These are phyloP conservation scores for Illadopsis cleaveri DNA, from an alignment of 2,113 vertebrate species.

Conservation along the genomic window DNA sequence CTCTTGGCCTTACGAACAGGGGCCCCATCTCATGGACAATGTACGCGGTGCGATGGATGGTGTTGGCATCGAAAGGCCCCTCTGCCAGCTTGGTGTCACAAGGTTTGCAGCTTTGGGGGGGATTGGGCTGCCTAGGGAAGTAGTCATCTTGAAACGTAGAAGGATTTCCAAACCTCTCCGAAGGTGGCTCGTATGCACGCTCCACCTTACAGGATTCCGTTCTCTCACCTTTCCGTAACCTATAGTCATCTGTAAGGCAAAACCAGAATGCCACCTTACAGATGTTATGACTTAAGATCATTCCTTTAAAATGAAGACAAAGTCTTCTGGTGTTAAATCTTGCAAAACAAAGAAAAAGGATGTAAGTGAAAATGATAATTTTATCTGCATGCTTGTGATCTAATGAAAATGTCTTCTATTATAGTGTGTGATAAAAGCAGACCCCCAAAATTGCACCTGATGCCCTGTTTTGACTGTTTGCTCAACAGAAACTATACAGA, in stretches of 20 bases:
- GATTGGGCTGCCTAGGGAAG: slow-evolving; percentile 55
- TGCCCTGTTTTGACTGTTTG: neutral
- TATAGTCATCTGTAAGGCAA: slow-evolving; percentile 80
- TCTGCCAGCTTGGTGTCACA: slow-evolving; percentile 5
- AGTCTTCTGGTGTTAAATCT: neutral
- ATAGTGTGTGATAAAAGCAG: neutral
- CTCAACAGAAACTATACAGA: neutral
- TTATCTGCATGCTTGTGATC: neutral
- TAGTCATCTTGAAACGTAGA: slow-evolving; percentile 85
- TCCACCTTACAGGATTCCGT: slow-evolving; percentile 71
- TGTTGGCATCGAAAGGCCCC: slow-evolving; percentile 70
- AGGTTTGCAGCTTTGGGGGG: slow-evolving; percentile 75
- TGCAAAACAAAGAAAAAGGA: neutral
- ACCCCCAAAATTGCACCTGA: neutral
- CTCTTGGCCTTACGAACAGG: slow-evolving; percentile 26
- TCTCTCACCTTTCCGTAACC: slow-evolving; percentile 74
- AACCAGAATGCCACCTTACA: neutral
- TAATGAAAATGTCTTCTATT: neutral
- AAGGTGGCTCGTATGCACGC: slow-evolving; percentile 68
- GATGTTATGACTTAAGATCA: neutral
- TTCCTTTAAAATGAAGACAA: neutral
- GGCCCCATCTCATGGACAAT: slow-evolving; percentile 66
- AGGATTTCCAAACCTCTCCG: slow-evolving; percentile 78
- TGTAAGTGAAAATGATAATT: neutral
- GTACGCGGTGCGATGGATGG: slow-evolving; percentile 75